phyloP scores from a whole-genome alignment of 2,888 invertebrate genomes.

The Orthonychiurus folsomi region DNA sequence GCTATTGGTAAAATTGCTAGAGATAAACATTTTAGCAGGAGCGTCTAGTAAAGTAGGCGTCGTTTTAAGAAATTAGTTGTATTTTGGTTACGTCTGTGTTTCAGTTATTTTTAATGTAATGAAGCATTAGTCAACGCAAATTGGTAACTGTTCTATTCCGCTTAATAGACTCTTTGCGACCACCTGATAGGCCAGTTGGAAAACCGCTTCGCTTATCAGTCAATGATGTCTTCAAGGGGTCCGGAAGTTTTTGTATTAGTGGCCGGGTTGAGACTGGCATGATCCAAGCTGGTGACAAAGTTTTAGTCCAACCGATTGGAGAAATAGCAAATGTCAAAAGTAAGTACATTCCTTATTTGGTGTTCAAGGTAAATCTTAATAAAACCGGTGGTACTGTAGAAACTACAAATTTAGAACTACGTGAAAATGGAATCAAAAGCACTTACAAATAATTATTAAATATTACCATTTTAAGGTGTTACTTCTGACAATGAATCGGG shows the following conservation, averaged over 20 bases:
- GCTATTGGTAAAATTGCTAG: constrained; percentile 73
- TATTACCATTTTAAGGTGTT: constrained; percentile 49
- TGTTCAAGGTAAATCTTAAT: not conserved
- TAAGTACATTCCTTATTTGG: constrained; percentile 35
- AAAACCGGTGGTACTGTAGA: not conserved
- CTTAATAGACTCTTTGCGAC: constrained; percentile 67
- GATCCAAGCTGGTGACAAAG: constrained; percentile 73
- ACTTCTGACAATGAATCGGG: constrained; percentile 62
- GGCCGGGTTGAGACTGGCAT: constrained; percentile 88
- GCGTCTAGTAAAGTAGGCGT: not conserved
- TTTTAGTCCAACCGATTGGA: constrained; percentile 74
- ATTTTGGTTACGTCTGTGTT: no score
- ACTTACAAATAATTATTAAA: no score
- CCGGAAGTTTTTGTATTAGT: constrained; percentile 77
- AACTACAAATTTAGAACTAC: no score
- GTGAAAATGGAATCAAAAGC: no score
- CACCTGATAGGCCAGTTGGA: constrained; percentile 74
- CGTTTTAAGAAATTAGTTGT: no score
- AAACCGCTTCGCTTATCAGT: constrained; percentile 87
- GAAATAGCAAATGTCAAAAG: constrained; percentile 76
- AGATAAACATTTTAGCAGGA: no score
- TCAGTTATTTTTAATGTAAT: no score
- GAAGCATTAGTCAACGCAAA: no score
- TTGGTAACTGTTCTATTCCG: no score
- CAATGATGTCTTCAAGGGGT: constrained; percentile 89